Percentiles rank a stretch among this genome's conserved stretches.
Conservation (phyloP, 2,888 invertebrate species). For the Vandiemenella viatica region DNA sequence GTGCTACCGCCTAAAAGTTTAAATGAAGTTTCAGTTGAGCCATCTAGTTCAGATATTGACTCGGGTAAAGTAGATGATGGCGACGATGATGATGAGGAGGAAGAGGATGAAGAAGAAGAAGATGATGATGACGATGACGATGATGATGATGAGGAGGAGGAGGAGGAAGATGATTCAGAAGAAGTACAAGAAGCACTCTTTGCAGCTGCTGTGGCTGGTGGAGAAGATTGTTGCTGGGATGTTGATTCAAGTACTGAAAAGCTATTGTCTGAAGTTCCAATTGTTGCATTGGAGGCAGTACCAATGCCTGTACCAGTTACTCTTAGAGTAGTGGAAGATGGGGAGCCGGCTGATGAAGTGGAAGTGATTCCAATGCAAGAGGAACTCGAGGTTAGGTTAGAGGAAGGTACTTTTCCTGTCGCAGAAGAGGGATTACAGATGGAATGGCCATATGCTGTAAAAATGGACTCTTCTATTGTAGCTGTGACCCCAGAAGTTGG, state of each 20-base stretch:
- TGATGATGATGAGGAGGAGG: constrained; percentile 17
- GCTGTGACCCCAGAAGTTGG: constrained; percentile 25
- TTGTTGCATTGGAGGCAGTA: constrained; percentile 26
- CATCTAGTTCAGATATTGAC: background rate
- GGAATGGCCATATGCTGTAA: constrained; percentile 31
- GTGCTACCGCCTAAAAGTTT: too few relatives aligned
- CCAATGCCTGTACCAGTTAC: constrained; percentile 22
- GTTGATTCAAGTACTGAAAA: constrained; percentile 36
- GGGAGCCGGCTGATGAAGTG: constrained; percentile 24
- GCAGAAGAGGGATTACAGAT: constrained; percentile 20
- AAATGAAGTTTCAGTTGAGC: too few relatives aligned
- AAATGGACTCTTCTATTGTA: constrained; percentile 31
- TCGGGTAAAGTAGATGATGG: background rate
- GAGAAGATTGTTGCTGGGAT: constrained; percentile 27
- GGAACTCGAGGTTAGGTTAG: constrained; percentile 39
- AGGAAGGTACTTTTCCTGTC: constrained; percentile 32
- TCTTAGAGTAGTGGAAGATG: constrained; percentile 22
- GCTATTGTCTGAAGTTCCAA: constrained; percentile 27
- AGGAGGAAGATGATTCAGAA: constrained; percentile 12
- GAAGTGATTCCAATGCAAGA: constrained; percentile 38
- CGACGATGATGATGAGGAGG: background rate
- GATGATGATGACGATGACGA: constrained; percentile 15
- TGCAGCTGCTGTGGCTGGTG: constrained; percentile 21
- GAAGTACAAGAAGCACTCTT: constrained; percentile 25
- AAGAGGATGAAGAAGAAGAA: constrained; percentile 13